phyloP scores from a whole-genome alignment of 2,888 invertebrate species.

The Plagodis pulveraria region DNA sequence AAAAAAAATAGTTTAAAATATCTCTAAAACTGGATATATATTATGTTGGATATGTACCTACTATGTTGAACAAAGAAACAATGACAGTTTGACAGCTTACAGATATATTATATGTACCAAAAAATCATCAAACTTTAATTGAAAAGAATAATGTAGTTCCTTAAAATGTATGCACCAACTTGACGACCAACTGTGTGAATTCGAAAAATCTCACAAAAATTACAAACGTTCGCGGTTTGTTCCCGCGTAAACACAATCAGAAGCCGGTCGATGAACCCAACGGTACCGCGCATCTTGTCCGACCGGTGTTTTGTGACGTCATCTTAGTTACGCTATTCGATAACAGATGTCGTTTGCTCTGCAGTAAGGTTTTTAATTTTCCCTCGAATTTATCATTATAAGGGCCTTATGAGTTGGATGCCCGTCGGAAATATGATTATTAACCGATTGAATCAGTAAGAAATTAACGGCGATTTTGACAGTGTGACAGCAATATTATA shows the following conservation, averaged over 20 bases:
- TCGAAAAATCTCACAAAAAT: constrained; percentile 52
- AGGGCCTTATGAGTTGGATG: too few relatives aligned
- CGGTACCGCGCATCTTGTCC: constrained; percentile 74
- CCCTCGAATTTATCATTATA: not conserved
- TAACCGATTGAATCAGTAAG: too few relatives aligned
- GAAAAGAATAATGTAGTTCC: constrained; percentile 5
- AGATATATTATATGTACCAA: too few relatives aligned
- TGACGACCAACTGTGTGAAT: constrained; percentile 47
- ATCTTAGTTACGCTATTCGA: constrained; percentile 54
- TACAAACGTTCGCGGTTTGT: constrained; percentile 49
- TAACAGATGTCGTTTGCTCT: constrained; percentile 51
- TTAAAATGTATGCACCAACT: constrained; percentile 35
- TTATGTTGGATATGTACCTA: too few relatives aligned
- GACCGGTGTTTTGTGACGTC: constrained; percentile 74
- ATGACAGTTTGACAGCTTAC: too few relatives aligned
- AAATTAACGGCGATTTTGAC: not conserved
- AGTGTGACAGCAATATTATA: too few relatives aligned
- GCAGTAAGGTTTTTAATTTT: not conserved
- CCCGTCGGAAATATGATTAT: too few relatives aligned
- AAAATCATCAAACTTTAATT: too few relatives aligned
- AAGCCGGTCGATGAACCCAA: constrained; percentile 73
- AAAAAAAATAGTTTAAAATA: too few relatives aligned
- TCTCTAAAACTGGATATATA: too few relatives aligned
- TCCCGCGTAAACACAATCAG: constrained; percentile 77
- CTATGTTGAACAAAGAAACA: too few relatives aligned